Evolutionary conservation across 1,140 invertebrate genomes (phyloP).

Genomic region (Drosophila leontia): DNA sequence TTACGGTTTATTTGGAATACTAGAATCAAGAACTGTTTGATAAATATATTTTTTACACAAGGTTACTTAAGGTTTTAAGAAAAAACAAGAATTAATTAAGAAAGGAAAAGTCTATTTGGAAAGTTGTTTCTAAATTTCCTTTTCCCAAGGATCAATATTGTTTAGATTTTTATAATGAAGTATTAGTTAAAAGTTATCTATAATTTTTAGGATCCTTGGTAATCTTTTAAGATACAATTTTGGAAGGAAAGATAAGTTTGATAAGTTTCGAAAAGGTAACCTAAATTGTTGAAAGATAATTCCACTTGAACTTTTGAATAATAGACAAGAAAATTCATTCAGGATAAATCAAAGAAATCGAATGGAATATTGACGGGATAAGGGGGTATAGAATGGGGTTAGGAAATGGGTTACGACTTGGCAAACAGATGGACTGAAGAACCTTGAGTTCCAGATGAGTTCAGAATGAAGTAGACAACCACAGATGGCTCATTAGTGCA

Average conservation of each 20-base stretch:
- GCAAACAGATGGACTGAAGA: constrained; percentile 20
- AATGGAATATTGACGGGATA: no score
- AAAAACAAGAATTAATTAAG: neutral
- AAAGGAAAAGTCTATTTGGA: neutral
- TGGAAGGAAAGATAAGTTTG: neutral
- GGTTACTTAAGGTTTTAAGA: neutral
- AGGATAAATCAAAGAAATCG: neutral
- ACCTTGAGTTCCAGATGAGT: constrained; percentile 9
- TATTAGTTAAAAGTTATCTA: neutral
- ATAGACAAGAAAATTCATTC: neutral
- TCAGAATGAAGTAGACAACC: constrained; percentile 29
- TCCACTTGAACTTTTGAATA: neutral
- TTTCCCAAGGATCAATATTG: neutral
- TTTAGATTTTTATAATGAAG: neutral
- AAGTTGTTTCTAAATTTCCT: no score
- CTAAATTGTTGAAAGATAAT: neutral
- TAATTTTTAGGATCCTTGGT: neutral
- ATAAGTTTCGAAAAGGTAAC: neutral
- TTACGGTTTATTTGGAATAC: neutral
- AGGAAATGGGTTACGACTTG: neutral
- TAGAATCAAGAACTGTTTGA: neutral
- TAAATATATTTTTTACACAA: no score
- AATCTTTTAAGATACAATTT: neutral
- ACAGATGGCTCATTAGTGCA: constrained; percentile 44
- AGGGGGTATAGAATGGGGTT: no score